Base-by-base conservation (phyloP, 35 echinoderm and acorn worm genomes). In the Ptychodera flava region DNA sequence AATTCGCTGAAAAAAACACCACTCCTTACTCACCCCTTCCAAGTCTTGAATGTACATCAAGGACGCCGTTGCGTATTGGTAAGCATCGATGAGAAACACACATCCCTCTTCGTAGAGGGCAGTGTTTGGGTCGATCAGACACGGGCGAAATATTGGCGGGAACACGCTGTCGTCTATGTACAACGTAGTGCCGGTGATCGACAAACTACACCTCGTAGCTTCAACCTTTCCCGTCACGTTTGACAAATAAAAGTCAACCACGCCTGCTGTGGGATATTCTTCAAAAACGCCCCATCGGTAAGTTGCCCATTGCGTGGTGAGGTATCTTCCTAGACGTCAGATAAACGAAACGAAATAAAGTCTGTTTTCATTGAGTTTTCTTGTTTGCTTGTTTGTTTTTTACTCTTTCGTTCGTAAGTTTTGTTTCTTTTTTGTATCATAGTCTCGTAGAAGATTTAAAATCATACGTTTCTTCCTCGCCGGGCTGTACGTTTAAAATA, bases 251-350 rank as follows among this genome's bases (percentile, higher is more conserved):
- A 90, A 90, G 31, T 90, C 77, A 78, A 29, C 33, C n/a, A n/a
- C n/a, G 27, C 88, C 88, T n/a, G 82, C 64, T 31, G 83, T 31
- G 38, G 88, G 88, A 78, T 84, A 90, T 29, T 90, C 88, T 27
- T 90, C 88, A n/a, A 90, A 90, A 35, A 90, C 88, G 22, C 88
- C 88, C 88, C 88, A 90, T 79, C 88, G 81, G 32, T 84, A 38
- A 37, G 83, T 80, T 16, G 88, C 88, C 88, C 88, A 90, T 85
- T 90, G n/a, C n/a, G n/a, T n/a, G n/a, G n/a, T n/a, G n/a, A n/a
- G n/a, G n/a, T n/a, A n/a, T n/a, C n/a, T n/a, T n/a, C n/a, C n/a
- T n/a, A n/a, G n/a, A n/a, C n/a, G n/a, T n/a, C n/a, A n/a, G n/a
- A n/a, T n/a, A n/a, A n/a, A n/a, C n/a, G n/a, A n/a, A n/a, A n/a